phyloP scores from a whole-genome alignment of 1,140 invertebrate genomes.

The Brachionus asplanchnoidis region DNA sequence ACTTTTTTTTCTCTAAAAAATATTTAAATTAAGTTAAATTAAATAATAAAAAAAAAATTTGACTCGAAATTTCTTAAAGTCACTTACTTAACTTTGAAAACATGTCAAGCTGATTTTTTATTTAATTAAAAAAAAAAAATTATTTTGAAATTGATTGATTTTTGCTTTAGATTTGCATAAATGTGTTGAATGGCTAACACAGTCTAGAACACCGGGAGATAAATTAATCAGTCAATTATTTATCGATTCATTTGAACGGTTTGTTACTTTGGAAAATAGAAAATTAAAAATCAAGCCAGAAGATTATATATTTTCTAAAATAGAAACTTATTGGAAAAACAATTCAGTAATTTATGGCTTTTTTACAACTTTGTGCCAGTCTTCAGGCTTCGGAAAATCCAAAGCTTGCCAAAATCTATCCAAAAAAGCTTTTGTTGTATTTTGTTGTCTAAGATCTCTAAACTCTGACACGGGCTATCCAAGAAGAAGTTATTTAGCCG shows the following conservation, averaged over 20 bases:
- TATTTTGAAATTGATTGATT: too few species aligned
- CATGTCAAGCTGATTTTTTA: too few species aligned
- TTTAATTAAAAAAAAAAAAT: too few species aligned
- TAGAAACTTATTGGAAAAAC: neutral
- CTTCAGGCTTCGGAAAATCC: neutral
- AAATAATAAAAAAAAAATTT: too few species aligned
- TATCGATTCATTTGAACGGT: neutral
- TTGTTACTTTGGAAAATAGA: neutral
- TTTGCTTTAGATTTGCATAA: too few species aligned
- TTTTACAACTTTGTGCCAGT: neutral
- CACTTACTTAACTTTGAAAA: too few species aligned
- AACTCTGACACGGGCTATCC: neutral
- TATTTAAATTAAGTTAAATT: too few species aligned
- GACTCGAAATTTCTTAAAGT: too few species aligned
- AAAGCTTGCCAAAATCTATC: neutral
- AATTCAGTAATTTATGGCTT: neutral
- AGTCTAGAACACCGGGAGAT: neutral
- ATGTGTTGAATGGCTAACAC: too few species aligned
- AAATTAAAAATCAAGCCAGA: neutral
- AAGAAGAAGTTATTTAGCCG: neutral
- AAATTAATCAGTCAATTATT: neutral
- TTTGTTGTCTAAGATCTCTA: neutral
- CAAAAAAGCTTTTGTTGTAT: neutral
- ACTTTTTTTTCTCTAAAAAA: too few species aligned
- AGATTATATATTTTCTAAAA: neutral